Percentiles rank a stretch among this genome's conserved stretches.
Evolutionary conservation across 2,797 vertebrate species (phyloP).

Genomic region (Otolemur crassicaudatus): DNA sequence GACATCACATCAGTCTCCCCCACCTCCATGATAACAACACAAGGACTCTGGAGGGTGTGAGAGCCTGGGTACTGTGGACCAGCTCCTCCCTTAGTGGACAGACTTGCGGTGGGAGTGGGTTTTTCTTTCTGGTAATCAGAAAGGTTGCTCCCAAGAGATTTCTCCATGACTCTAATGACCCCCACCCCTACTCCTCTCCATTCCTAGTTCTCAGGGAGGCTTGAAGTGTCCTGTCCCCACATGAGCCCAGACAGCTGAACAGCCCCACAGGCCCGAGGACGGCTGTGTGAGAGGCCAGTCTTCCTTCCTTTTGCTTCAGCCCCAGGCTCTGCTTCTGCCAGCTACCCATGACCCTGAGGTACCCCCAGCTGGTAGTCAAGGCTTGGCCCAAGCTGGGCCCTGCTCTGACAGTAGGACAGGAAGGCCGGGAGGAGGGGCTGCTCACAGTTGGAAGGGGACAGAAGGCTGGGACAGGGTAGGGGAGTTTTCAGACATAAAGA

Average conservation of each 20-base stretch:
- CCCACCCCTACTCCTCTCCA: not conserved
- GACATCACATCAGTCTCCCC: not conserved
- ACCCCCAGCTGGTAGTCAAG: not conserved
- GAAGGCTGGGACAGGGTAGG: constrained; percentile 62
- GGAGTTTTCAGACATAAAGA: constrained; percentile 81
- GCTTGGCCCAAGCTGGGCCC: not conserved
- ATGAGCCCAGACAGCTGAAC: not conserved
- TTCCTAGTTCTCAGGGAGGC: not conserved
- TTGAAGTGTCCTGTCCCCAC: not conserved
- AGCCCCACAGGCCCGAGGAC: not conserved
- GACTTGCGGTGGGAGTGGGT: not conserved
- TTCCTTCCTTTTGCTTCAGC: not conserved
- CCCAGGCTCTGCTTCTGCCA: not conserved
- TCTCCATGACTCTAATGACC: not conserved
- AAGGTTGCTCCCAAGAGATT: not conserved
- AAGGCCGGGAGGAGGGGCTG: constrained; percentile 59
- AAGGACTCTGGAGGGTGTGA: not conserved
- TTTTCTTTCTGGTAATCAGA: not conserved
- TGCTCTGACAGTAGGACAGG: not conserved
- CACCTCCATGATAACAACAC: not conserved
- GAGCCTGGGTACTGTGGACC: not conserved
- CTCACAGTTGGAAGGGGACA: not conserved
- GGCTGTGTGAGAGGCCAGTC: not conserved
- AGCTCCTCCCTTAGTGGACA: not conserved
- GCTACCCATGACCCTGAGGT: not conserved